Evolutionary conservation across 92 coral and sea anemone genomes (phyloP).

Genomic region (Zoanthus gigantus): DNA sequence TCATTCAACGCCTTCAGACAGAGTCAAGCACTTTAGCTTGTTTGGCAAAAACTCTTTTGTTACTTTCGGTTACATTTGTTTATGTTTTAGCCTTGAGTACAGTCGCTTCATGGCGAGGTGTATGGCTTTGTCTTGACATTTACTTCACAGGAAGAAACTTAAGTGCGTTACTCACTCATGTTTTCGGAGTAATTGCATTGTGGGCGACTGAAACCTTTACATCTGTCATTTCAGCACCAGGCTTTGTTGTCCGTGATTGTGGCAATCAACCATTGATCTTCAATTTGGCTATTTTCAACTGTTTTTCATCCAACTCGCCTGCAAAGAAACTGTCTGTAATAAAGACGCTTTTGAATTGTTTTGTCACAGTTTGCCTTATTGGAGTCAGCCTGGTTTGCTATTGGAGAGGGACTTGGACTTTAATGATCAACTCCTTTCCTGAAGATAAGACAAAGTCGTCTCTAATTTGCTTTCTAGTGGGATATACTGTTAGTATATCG

Average conservation of each 20-base stretch:
- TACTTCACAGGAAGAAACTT: constrained; percentile 5
- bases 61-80: constrained; percentile 33
- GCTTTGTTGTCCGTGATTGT: constrained; percentile 21
- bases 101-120: constrained; percentile 76
- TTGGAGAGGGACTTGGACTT: constrained; percentile 86
- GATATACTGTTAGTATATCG: background rate
- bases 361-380: constrained; percentile 65
- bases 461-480: constrained; percentile 9
- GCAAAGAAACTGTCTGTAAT: background rate
- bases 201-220: constrained; percentile 16
- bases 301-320: background rate
- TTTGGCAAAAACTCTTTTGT: background rate
- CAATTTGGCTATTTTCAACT: background rate
- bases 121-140: constrained; percentile 61
- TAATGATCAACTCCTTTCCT: constrained; percentile 19
- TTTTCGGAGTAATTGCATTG: constrained; percentile 31
- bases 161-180: constrained; percentile 43
- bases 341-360: constrained; percentile 25
- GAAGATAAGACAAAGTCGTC: background rate
- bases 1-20: constrained; percentile 21
- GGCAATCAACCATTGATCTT: background rate
- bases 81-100: constrained; percentile 45
- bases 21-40: background rate
- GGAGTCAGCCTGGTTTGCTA: constrained; percentile 61
- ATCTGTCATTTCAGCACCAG: constrained; percentile 37